Conservation (phyloP, 2,797 vertebrate genomes). For the Garrulus glandarius region DNA sequence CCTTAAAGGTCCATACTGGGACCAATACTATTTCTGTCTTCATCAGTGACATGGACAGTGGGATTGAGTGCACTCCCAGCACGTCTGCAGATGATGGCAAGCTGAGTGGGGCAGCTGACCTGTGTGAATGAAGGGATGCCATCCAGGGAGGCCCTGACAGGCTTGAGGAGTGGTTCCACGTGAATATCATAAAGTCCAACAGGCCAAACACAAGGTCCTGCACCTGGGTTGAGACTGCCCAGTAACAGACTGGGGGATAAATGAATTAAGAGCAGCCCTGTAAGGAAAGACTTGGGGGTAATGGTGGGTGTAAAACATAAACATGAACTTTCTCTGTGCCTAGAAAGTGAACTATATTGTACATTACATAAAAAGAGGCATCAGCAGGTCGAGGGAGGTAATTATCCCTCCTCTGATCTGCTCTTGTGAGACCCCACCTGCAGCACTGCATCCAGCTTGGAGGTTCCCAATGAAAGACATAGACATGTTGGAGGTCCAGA, state of each 20-base stretch:
- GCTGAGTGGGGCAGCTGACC: neutral
- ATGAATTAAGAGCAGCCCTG: neutral
- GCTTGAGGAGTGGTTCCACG: neutral
- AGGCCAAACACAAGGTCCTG: neutral
- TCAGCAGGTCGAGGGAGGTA: fast-evolving
- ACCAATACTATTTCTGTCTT: neutral
- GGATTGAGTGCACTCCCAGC: neutral
- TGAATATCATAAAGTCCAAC: neutral
- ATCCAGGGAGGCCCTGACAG: neutral
- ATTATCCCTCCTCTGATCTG: neutral
- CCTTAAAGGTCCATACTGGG: neutral
- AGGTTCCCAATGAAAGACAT: neutral
- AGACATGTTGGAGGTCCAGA: neutral
- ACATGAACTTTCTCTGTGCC: neutral
- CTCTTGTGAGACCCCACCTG: neutral
- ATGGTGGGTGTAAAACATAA: neutral
- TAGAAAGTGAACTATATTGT: fast-evolving
- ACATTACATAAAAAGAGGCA: fast-evolving
- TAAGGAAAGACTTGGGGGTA: neutral
- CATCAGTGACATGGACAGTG: neutral
- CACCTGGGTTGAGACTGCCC: too few species aligned
- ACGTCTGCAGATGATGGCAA: neutral
- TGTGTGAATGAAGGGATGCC: fast-evolving
- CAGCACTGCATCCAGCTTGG: neutral
- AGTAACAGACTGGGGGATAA: neutral